phyloP scores from a whole-genome alignment of 2,113 vertebrate species.

The Centropristis striata region DNA sequence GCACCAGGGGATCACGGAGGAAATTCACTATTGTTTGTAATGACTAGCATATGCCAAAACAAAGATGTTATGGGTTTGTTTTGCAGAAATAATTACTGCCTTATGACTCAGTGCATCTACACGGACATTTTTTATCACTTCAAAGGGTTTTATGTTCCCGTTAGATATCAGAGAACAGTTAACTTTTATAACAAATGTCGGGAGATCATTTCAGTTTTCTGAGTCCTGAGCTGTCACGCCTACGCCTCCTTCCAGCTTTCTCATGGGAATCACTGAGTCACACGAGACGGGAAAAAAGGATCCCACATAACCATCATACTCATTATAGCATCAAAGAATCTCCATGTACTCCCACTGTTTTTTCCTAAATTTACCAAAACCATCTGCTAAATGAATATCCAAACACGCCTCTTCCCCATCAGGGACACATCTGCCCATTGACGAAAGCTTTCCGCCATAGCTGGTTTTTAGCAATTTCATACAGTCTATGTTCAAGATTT shows the following conservation, averaged over 20 bases:
- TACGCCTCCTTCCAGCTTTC: slow-evolving; percentile 31
- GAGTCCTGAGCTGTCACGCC: slow-evolving; percentile 29
- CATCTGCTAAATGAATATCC: slow-evolving; percentile 15
- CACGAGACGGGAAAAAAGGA: slow-evolving; percentile 24
- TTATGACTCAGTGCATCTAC: background rate
- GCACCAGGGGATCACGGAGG: slow-evolving; percentile 46
- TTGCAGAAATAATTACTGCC: background rate
- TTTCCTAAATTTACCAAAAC: slow-evolving; percentile 18
- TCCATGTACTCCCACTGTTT: slow-evolving; percentile 27
- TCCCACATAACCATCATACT: slow-evolving; percentile 43
- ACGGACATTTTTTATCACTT: background rate
- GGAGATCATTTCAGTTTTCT: background rate
- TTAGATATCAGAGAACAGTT: background rate
- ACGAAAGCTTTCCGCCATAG: background rate
- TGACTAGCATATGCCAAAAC: slow-evolving; percentile 11
- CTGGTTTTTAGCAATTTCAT: background rate
- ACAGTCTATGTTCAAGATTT: slow-evolving; percentile 16
- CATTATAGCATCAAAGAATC: slow-evolving; percentile 56
- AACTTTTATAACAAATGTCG: background rate
- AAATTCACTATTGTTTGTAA: slow-evolving; percentile 52
- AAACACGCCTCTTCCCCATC: background rate
- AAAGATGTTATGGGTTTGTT: slow-evolving; percentile 1
- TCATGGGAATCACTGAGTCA: slow-evolving; percentile 81
- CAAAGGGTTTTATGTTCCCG: background rate
- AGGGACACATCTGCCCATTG: slow-evolving; percentile 18